A percentile compares a stretch with the other conserved stretches of the same genome.
These are phyloP conservation scores for Gallinago jamesoni DNA, from an alignment of 2,113 vertebrate species.

Conservation along the genomic window DNA sequence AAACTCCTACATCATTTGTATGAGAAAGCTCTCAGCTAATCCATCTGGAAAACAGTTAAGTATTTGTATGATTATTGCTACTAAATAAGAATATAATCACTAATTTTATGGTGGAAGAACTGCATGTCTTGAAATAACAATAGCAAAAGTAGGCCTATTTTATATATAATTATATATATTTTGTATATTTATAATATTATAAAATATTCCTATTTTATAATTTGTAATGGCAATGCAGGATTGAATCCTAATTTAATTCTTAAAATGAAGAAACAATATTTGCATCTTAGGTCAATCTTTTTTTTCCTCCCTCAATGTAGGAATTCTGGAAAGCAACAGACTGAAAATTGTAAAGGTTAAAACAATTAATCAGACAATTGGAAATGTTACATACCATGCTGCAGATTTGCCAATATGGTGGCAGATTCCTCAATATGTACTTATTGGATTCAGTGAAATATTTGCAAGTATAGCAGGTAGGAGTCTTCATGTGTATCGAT, in stretches of 20 bases:
- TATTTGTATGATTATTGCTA: neutral
- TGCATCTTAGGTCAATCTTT: neutral
- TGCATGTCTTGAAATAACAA: neutral
- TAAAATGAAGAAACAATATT: neutral
- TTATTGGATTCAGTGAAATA: conserved; percentile 96
- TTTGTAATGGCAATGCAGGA: neutral
- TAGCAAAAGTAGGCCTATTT: neutral
- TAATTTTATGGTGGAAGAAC: neutral
- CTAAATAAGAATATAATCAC: neutral
- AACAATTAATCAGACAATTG: conserved; percentile 87
- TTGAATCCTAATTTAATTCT: neutral
- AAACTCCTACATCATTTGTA: neutral
- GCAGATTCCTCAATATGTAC: conserved; percentile 97
- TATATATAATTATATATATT: no score
- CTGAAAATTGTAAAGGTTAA: conserved; percentile 81
- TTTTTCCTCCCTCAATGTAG: conserved; percentile 46
- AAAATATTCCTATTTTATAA: neutral
- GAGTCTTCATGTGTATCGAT: neutral
- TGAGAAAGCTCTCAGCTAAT: neutral
- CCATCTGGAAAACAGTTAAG: neutral
- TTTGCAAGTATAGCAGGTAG: conserved; percentile 97
- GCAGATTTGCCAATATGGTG: conserved; percentile 95
- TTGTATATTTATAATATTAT: no score
- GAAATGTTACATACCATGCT: conserved; percentile 84
- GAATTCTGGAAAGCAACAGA: conserved; percentile 93